Conservation (phyloP, 2,797 vertebrate genomes). For the Helarctos malayanus region DNA sequence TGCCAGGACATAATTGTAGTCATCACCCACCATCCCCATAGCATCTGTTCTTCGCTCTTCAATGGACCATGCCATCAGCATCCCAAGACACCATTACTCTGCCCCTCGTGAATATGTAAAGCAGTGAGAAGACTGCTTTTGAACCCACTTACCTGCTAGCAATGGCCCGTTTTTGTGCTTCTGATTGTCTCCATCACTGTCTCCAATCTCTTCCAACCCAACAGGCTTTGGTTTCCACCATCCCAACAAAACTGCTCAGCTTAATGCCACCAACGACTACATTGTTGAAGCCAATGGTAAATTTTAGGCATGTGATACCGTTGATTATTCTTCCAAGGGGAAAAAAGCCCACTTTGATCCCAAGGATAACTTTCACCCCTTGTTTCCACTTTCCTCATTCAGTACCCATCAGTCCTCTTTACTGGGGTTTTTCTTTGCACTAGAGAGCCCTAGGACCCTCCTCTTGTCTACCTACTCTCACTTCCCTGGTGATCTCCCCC, state of each 20-base stretch:
- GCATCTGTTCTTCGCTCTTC: background rate
- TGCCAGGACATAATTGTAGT: too few relatives aligned
- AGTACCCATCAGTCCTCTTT: background rate
- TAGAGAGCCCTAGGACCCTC: rapidly evolving
- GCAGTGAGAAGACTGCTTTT: background rate
- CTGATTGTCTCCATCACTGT: too few relatives aligned
- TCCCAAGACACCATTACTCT: background rate
- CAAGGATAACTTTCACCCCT: background rate
- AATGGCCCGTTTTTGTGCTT: background rate
- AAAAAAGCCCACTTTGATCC: background rate
- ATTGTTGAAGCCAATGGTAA: background rate
- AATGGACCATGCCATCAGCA: too few relatives aligned
- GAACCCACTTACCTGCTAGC: background rate
- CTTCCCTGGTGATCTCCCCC: background rate
- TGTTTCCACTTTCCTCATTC: rapidly evolving
- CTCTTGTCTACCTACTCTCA: background rate
- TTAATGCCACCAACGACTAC: background rate
- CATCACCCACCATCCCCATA: background rate
- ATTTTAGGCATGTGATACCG: background rate
- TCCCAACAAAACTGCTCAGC: too few relatives aligned
- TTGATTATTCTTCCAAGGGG: background rate
- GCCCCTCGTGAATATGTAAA: background rate
- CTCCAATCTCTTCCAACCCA: background rate
- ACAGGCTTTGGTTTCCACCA: background rate
- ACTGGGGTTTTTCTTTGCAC: background rate